Conservation (phyloP, 2,797 vertebrate genomes). For the Halcyon leucocephala region DNA sequence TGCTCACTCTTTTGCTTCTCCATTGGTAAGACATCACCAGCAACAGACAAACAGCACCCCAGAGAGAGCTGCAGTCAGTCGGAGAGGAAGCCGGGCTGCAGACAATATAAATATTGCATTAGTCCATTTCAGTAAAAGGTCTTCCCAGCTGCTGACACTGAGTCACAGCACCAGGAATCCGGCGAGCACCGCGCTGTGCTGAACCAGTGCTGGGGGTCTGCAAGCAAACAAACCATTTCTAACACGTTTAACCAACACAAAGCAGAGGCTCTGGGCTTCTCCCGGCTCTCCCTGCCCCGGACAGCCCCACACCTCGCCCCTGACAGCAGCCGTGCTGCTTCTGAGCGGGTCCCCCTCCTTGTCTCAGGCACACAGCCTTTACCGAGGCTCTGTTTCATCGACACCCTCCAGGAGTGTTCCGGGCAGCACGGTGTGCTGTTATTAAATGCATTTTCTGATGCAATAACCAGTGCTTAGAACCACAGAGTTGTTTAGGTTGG, state of each 20-base stretch:
- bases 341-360: accelerated
- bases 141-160: background rate
- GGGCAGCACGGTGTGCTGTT: background rate
- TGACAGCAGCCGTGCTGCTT: background rate
- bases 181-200: accelerated
- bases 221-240: background rate
- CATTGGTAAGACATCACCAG: background rate
- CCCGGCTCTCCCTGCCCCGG: background rate
- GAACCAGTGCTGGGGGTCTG: background rate
- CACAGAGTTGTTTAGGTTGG: background rate
- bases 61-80: background rate
- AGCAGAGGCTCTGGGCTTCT: background rate
- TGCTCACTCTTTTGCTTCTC: background rate
- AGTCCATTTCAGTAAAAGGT: background rate
- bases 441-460: background rate
- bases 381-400: background rate
- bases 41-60: background rate
- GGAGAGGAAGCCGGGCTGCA: background rate
- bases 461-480: background rate
- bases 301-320: background rate
- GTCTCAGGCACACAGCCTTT: background rate
- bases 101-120: background rate
- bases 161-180: background rate
- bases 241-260: background rate
- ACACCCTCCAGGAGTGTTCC: background rate